Base-by-base conservation (phyloP, 1,140 invertebrate genomes). In the Trypoxylus dichotomus region DNA sequence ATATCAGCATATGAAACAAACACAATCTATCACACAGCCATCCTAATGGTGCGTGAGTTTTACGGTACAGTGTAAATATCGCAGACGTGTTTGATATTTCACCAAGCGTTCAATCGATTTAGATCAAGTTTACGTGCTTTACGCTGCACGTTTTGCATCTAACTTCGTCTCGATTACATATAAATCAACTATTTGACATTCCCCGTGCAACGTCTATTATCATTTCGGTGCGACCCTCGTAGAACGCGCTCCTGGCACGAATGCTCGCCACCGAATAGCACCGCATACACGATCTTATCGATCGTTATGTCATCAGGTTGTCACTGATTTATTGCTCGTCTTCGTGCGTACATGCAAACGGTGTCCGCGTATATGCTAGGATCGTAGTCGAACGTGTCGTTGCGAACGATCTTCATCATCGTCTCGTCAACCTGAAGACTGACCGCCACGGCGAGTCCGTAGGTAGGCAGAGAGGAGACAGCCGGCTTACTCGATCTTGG, bases 221-320 rank as follows among this genome's bases (percentile, higher is more conserved):
- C 32, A 68, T 29, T 68, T 24, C 21, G 27, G 21, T 68, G 27
- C 25, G 60, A 68, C 60, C 60, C 60, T 68, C 60, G 60, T 68
- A 68, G 11, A 24, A 68, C 27, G 27, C 27, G 60, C 24, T 68
- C 60, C 27, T 27, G 13, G 60, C 60, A 68, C 24, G 60, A 24
- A 15, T 29, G 3, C 24, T 24, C 24, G 27, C 60, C 21, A 29
- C 27, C 24, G 60, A 68, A 68, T 68, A 68, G 60, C 60, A 68
- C 24, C 60, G 60, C 60, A 68, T 68, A 68, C 60, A 5, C 19
- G 60, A 68, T 68, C 60, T 68, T 68, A 68, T 68, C 60, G 21
- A 68, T 68, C 60, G 19, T 68, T 68, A 68, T 29, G 24, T 68
- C 60, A 68, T 68, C 60, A 24, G 60, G 60, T 24, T 24, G 60